These are phyloP conservation scores for Syngnathus floridae DNA, from an alignment of 2,113 vertebrate genomes.

Conservation along the genomic window DNA sequence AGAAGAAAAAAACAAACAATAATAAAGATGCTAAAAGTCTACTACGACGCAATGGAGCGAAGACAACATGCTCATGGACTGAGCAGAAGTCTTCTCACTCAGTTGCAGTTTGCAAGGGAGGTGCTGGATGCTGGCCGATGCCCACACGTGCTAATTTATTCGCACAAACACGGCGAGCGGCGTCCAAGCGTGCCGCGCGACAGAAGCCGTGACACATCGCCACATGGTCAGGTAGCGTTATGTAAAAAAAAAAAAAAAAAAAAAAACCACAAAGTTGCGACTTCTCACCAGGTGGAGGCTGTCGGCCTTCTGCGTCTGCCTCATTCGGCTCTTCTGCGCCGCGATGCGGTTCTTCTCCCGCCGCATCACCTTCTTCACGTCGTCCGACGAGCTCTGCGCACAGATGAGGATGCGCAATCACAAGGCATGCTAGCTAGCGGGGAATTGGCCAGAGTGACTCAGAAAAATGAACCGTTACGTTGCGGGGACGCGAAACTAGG, in stretches of 20 bases:
- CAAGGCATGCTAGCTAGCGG: too few relatives aligned
- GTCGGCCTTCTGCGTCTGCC: slow-evolving; percentile 95
- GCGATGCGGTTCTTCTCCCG: slow-evolving; percentile 96
- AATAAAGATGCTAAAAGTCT: too few relatives aligned
- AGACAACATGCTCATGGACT: too few relatives aligned
- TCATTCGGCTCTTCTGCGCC: slow-evolving; percentile 94
- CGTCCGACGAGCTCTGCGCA: slow-evolving; percentile 83
- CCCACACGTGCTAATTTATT: slow-evolving; percentile 74
- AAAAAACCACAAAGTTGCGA: background rate
- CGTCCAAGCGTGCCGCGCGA: slow-evolving; percentile 63
- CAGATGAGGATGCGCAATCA: too few relatives aligned
- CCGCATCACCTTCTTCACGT: slow-evolving; percentile 88
- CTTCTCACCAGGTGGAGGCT: slow-evolving; percentile 90
- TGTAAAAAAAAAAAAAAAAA: slow-evolving; percentile 46
- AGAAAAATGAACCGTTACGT: background rate
- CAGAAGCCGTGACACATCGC: slow-evolving; percentile 75
- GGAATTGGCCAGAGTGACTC: background rate
- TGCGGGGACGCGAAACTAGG: background rate
- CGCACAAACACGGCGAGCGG: slow-evolving; percentile 59
- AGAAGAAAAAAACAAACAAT: too few relatives aligned
- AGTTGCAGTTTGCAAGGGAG: slow-evolving; percentile 17
- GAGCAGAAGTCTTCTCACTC: background rate
- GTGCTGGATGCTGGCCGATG: slow-evolving; percentile 41
- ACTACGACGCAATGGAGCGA: too few relatives aligned
- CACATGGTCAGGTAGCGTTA: slow-evolving; percentile 67